A percentile compares a stretch with the other conserved stretches of the same genome.
Conservation (phyloP, 2,888 invertebrate genomes). For the Sphaerophoria taeniata region DNA sequence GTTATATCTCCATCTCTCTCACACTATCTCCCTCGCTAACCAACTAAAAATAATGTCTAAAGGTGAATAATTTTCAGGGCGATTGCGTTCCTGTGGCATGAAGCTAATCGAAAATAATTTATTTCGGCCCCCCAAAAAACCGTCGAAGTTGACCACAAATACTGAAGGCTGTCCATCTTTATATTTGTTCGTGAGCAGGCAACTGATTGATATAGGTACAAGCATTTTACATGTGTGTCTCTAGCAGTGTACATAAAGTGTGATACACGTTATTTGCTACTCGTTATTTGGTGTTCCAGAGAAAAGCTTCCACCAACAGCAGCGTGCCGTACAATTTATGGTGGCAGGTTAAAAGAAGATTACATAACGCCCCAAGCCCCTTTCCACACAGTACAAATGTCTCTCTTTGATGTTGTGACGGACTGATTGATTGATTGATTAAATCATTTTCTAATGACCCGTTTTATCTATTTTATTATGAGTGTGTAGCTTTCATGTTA, state of each 20-base stretch:
- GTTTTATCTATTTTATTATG: constrained; percentile 54
- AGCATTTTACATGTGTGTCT: not conserved
- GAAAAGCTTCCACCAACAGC: not conserved
- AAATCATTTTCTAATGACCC: constrained; percentile 58
- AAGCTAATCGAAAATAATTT: constrained; percentile 71
- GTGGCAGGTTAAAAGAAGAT: not conserved
- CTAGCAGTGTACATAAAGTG: constrained; percentile 23
- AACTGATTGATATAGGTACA: too few relatives aligned
- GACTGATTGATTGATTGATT: constrained; percentile 73
- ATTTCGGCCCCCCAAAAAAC: constrained; percentile 44
- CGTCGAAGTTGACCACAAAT: constrained; percentile 61
- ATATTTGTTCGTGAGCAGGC: too few relatives aligned
- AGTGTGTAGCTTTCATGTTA: constrained; percentile 37
- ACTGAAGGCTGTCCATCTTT: constrained; percentile 41
- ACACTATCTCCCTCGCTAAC: constrained; percentile 4
- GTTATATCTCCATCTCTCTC: constrained; percentile 6
- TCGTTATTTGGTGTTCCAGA: constrained; percentile 14
- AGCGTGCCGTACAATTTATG: constrained; percentile 14
- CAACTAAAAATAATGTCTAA: not conserved
- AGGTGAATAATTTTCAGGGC: constrained; percentile 43
- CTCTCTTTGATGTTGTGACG: constrained; percentile 24
- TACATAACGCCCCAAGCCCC: not conserved
- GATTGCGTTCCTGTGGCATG: constrained; percentile 64
- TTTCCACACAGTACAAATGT: not conserved
- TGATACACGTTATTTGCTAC: constrained; percentile 29